Base-by-base conservation (phyloP, 1,140 invertebrate genomes). In the Solenopsis fugax region DNA sequence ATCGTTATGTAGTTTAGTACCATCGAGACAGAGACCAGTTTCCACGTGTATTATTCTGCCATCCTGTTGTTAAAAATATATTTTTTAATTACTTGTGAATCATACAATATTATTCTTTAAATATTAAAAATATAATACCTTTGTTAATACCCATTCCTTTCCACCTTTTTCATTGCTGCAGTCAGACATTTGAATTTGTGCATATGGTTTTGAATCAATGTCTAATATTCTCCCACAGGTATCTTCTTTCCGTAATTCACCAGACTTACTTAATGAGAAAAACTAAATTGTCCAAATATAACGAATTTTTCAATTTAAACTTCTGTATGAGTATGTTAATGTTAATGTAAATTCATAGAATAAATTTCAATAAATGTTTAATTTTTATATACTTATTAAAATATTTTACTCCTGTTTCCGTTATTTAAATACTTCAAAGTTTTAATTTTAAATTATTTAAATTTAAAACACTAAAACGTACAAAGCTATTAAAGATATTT, bases 11-110 rank as follows among this genome's bases (percentile, higher is more conserved):
- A 94, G 41, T 18, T 88, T 87, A 73, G 91, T 92, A 21, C 89
- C 91, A 84, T 95, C 94, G 3, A 95, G 87, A 69, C 95, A 95
- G 41, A 95, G 88, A 4, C 93, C 92, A 34, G 93, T 94, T 29
- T 88, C 82, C 71, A 93, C 88, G 56, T 95, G 93, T 56, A 93
- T 86, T 75, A 95, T 93, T 64, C 93, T 91, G 62, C 93, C 93
- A 75, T 92, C 86, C 94, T 95, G 65, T n/a, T 87, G 91, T 86
- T 67, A 73, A 89, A 80, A 29, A n/a, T 48, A 71, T 10, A 24
- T 56, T 34, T 54, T 37, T 58, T 2, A 72, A n/a, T 81, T 6
- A 41, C 2, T 81, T 5, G 6, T 50, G 41, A 64, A 41, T 45
- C 9, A 3, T 7, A n/a, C 3, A 81, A 41, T 13, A 45, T 3